phyloP scores from a whole-genome alignment of 2,888 invertebrate species.

The Hirtodrosophila cameraria region DNA sequence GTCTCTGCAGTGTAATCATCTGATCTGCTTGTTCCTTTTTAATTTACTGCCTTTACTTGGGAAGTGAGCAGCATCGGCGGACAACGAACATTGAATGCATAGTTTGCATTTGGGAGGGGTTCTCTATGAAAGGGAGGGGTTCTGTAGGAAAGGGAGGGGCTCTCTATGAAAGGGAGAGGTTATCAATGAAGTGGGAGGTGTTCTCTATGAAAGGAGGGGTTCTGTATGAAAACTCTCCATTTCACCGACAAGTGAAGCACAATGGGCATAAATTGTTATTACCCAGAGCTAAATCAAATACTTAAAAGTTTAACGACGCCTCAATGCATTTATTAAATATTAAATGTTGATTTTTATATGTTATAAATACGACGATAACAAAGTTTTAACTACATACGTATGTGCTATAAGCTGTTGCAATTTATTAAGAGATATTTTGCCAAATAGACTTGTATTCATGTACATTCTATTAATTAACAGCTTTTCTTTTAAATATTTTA shows the following conservation, averaged over 20 bases:
- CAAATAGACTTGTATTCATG: no score
- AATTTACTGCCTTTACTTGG: slow-evolving; percentile 6
- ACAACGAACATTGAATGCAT: slow-evolving; percentile 9
- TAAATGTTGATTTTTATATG: no score
- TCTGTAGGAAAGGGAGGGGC: neutral
- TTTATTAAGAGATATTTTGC: no score
- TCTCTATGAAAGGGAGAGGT: no score
- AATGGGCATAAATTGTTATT: slow-evolving; percentile 1
- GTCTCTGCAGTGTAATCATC: neutral
- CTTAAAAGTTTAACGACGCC: no score
- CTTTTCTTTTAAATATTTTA: neutral
- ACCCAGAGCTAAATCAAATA: neutral
- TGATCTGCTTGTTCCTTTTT: neutral
- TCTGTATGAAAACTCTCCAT: neutral
- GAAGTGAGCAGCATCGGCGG: neutral
- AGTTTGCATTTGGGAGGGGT: slow-evolving; percentile 6
- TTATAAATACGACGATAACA: no score
- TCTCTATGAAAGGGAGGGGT: neutral
- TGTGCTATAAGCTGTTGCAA: no score
- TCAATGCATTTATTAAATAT: no score
- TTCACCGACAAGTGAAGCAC: neutral
- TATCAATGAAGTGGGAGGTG: no score
- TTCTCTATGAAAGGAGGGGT: neutral
- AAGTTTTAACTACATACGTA: no score
- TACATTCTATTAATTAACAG: no score